Percentiles rank a stretch among this genome's conserved stretches.
phyloP scores from a whole-genome alignment of 1,140 invertebrate genomes.

The Zaprionus kolodkinae region DNA sequence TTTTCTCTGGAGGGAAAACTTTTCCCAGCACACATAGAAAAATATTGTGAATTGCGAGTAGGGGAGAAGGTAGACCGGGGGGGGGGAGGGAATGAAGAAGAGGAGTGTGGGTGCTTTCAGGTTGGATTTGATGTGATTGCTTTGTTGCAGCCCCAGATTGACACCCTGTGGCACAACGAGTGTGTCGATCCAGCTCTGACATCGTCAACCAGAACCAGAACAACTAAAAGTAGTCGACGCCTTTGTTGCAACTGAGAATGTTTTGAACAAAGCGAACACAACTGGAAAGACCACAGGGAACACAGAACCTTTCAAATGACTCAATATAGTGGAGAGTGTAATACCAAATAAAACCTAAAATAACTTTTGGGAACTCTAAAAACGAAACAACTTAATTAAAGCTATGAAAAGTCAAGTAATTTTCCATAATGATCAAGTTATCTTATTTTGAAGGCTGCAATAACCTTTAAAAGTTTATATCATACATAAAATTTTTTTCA shows the following conservation, averaged over 20 bases:
- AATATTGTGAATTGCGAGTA: slow-evolving; percentile 24
- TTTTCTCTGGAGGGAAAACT: slow-evolving; percentile 41
- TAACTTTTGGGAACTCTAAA: not conserved
- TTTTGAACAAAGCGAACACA: not conserved
- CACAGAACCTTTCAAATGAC: not conserved
- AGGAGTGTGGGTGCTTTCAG: not conserved
- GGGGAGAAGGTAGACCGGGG: not conserved
- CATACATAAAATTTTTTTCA: too few relatives aligned
- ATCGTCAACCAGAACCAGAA: slow-evolving; percentile 12
- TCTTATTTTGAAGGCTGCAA: too few relatives aligned
- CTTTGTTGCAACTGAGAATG: not conserved
- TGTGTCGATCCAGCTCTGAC: slow-evolving; percentile 2
- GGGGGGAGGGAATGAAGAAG: not conserved
- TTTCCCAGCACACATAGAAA: slow-evolving; percentile 27
- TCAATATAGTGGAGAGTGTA: not conserved
- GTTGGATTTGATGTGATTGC: slow-evolving; percentile 3
- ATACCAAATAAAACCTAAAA: not conserved
- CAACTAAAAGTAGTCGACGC: not conserved
- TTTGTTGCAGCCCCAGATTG: slow-evolving; percentile 15
- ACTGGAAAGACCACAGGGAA: not conserved
- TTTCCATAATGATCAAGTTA: not conserved
- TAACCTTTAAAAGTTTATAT: too few relatives aligned
- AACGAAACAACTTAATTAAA: not conserved
- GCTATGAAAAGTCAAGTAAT: not conserved
- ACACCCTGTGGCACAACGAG: slow-evolving; percentile 6